Evolutionary conservation across 2,888 invertebrate species (phyloP).

Genomic region (Ormia ochracea): DNA sequence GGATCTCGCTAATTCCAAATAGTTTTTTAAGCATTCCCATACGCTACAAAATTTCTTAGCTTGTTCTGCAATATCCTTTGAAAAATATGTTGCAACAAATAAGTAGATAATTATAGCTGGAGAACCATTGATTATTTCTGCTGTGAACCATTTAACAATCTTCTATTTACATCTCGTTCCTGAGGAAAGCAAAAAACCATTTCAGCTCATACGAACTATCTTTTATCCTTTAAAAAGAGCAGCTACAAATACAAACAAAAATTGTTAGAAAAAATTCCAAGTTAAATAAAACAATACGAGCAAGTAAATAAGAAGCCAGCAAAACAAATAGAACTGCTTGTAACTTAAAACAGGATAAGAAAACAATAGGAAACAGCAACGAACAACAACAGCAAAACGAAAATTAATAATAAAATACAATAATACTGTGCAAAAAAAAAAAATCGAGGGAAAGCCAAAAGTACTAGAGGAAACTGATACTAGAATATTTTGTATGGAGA

Average conservation of each 20-base stretch:
- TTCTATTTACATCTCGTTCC: too few species aligned
- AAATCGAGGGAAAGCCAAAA: constrained; percentile 9
- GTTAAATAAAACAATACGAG: constrained; percentile 10
- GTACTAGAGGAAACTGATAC: constrained; percentile 55
- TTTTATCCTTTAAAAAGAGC: not conserved
- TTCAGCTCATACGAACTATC: not conserved
- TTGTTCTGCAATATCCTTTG: too few species aligned
- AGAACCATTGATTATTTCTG: too few species aligned
- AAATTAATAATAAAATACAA: not conserved
- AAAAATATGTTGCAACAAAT: too few species aligned
- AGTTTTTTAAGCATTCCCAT: too few species aligned
- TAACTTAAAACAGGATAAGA: constrained; percentile 55
- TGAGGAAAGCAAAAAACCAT: too few species aligned
- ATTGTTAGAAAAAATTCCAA: not conserved
- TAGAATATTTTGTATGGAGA: constrained; percentile 14
- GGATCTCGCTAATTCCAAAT: too few species aligned
- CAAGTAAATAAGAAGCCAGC: constrained; percentile 17
- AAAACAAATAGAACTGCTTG: constrained; percentile 48
- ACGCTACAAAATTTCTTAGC: too few species aligned
- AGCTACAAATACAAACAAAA: constrained; percentile 27
- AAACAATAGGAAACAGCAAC: constrained; percentile 59
- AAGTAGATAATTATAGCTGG: too few species aligned
- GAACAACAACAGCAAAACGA: constrained; percentile 21
- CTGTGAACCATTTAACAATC: too few species aligned
- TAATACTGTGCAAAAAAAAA: constrained; percentile 7